Base-by-base conservation (phyloP, 1,140 invertebrate species). In the Propsilocerus akamusi region DNA sequence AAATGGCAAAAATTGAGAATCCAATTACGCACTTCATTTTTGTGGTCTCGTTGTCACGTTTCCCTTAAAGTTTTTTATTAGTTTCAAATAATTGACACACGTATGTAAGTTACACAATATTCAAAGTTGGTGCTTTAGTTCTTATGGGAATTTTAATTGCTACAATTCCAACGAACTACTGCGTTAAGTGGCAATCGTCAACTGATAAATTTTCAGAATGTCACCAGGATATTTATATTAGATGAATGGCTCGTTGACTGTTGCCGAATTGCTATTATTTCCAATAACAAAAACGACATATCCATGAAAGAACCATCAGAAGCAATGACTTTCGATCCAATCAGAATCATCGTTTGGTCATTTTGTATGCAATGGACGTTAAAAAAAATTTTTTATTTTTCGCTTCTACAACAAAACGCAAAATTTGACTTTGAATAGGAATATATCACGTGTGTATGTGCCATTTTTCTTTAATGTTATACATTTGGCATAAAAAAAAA, bases 281-380 rank as follows among this genome's bases (percentile, higher is more conserved):
- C 8, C 17, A 37, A 37, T 14, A 37, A 34, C 11, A 41, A 3
- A 41, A 7, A 41, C 17, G 34, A 5, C 17, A 41, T 8, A 20
- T 20, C 8, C 22, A 41, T 17, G 11, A 37, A 37, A 41, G 34
- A 41, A 20, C 34, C 34, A 41, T 41, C 12, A 41, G 14, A 41
- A 20, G 34, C 4, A 30, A 30, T n/a, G n/a, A n/a, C n/a, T n/a
- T n/a, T n/a, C n/a, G n/a, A 30, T 8, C 28, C 28, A 30, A 30
- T 30, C n/a, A 41, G 34, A 41, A 17, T 41, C 22, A 20, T 41
- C 34, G 34, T 17, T 5, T 17, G 34, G 2, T 41, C 8, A 41
- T 41, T 41, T 41, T 3, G 34, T 41, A 41, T 41, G 34, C 34
- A 41, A 41, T 41, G 14, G n/a, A n/a, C n/a, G n/a, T n/a, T n/a